Evolutionary conservation across 2,888 invertebrate genomes (phyloP).

Genomic region (Apamea crenata): DNA sequence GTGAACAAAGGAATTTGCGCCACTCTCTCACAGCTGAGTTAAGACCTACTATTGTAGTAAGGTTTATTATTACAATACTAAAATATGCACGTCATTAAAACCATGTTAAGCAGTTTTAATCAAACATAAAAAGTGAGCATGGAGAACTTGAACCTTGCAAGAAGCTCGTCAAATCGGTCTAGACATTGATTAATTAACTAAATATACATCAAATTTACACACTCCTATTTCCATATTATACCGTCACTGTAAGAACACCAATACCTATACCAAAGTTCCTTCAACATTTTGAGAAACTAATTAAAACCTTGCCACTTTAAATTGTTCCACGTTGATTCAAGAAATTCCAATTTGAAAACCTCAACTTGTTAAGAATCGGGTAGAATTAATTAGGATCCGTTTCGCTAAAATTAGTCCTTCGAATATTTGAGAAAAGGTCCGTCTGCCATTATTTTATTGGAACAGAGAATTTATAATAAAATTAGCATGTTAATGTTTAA

Average conservation of each 20-base stretch:
- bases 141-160: not conserved
- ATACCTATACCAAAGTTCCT: slow-evolving; percentile 44
- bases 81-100: not conserved
- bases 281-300: slow-evolving; percentile 57
- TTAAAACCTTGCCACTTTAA: slow-evolving; percentile 56
- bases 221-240: slow-evolving; percentile 23
- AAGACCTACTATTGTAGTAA: too few species aligned
- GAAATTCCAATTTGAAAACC: slow-evolving; percentile 61
- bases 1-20: too few species aligned
- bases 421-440: slow-evolving; percentile 36
- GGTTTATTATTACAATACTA: not conserved
- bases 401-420: slow-evolving; percentile 47
- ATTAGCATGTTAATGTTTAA: not conserved
- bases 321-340: slow-evolving; percentile 59
- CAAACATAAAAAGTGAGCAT: not conserved
- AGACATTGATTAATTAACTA: slow-evolving; percentile 32
- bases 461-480: not conserved
- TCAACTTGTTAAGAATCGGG: slow-evolving; percentile 62
- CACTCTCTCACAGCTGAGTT: too few species aligned
- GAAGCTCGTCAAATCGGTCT: not conserved
- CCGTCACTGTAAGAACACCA: slow-evolving; percentile 29
- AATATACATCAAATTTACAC: slow-evolving; percentile 14
- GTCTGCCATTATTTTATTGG: slow-evolving; percentile 15
- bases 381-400: slow-evolving; percentile 57
- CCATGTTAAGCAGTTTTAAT: not conserved